Base-by-base conservation (phyloP, 35 echinoderm and acorn worm species). In the Lytechinus variegatus region DNA sequence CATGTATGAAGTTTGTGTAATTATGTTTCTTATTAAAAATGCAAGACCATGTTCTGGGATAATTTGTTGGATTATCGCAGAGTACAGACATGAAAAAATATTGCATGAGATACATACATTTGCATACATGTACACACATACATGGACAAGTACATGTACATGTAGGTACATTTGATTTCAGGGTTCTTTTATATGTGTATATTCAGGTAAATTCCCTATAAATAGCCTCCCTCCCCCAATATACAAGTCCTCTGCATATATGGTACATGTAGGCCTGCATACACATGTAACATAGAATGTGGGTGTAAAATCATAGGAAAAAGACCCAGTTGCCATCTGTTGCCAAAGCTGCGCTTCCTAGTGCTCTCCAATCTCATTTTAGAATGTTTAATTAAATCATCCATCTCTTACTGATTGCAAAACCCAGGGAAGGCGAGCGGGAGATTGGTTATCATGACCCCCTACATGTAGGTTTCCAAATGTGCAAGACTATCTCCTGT, bases 361-460 rank as follows among this genome's bases (percentile, higher is more conserved):
- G 16, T 24, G n/a, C 14, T 24, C 66, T 24, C n/a, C 66, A 19
- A 79, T 79, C 66, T 79, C 19, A 79, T 79, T 58, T 79, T 79
- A 79, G 14, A 79, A 79, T 79, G 21, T 79, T 79, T 79, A 79
- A 79, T 79, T 79, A 79, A 79, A 79, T 79, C 66, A 79, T 79
- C 66, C 66, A 79, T 79, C 66, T 79, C 66, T 24, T 58, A 58
- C 56, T 79, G 66, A 79, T 79, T 79, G 66, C 66, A 79, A 79
- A 79, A 24, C 66, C 5, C 66, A 79, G 66, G 66, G 66, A 79
- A 79, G 16, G 66, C 66, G 3, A 1, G 66, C 16, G n/a, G 66
- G n/a, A 79, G 66, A 79, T 79, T 79, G 66, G 66, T 79, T 79
- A 79, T 79, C 66, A 16, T 79, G 66, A 79, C 66, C 66, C 66